Evolutionary conservation across 2,888 invertebrate genomes (phyloP).

Genomic region (Xestoiulus laeticollis): DNA sequence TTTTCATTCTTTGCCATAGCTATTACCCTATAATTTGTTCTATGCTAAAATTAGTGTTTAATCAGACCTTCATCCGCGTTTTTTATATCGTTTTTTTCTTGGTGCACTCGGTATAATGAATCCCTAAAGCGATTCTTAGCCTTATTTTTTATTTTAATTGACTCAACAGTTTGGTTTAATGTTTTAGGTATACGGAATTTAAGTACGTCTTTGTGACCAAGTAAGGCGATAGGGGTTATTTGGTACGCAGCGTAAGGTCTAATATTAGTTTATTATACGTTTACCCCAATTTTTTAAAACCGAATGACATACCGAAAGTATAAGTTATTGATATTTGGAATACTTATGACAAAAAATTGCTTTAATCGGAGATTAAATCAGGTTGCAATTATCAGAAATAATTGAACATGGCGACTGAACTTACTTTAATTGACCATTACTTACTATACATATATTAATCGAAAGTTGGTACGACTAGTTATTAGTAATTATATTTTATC

Average conservation of each 20-base stretch:
- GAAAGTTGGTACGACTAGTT: not conserved
- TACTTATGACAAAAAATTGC: not conserved
- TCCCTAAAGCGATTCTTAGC: slow-evolving; percentile 17
- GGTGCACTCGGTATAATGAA: not conserved
- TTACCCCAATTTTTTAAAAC: not conserved
- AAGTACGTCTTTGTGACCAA: slow-evolving; percentile 7
- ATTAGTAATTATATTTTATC: not conserved
- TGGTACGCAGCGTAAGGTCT: slow-evolving; percentile 22
- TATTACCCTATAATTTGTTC: slow-evolving; percentile 18
- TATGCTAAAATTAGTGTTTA: not conserved
- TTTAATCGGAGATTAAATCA: not conserved
- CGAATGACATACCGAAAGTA: not conserved
- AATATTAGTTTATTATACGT: not conserved
- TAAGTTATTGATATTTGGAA: not conserved
- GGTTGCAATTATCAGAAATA: not conserved
- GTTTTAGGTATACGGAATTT: not conserved
- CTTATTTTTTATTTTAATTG: slow-evolving; percentile 30
- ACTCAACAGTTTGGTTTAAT: not conserved
- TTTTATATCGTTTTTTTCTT: not conserved
- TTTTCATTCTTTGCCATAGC: not conserved
- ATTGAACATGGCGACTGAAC: not conserved
- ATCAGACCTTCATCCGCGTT: slow-evolving; percentile 6
- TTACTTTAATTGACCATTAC: not conserved
- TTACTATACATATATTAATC: no score
- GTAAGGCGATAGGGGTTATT: not conserved